phyloP scores from a whole-genome alignment of 2,888 invertebrate genomes.

The Oegoconia quadripuncta region DNA sequence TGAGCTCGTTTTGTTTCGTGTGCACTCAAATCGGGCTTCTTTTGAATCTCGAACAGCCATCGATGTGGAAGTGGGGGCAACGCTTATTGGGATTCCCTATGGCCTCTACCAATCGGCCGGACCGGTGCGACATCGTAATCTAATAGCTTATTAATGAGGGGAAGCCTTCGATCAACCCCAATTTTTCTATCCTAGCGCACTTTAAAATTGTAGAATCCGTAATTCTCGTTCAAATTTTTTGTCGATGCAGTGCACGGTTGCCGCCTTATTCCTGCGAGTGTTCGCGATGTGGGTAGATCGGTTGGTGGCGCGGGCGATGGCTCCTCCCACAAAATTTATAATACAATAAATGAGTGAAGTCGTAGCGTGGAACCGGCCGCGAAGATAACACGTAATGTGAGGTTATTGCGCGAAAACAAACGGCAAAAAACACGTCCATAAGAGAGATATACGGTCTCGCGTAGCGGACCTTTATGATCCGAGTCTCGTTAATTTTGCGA shows the following conservation, averaged over 20 bases:
- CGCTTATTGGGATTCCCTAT: conserved; percentile 76
- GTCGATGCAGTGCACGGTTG: conserved; percentile 43
- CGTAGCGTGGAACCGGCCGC: conserved; percentile 59
- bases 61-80: conserved; percentile 74
- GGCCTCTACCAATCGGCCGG: conserved; percentile 75
- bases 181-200: conserved; percentile 73
- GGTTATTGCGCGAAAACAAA: conserved; percentile 72
- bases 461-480: conserved; percentile 61
- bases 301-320: conserved; percentile 47
- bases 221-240: conserved; percentile 53
- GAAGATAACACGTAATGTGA: conserved; percentile 66
- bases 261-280: conserved; percentile 61
- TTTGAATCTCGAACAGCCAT: conserved; percentile 76
- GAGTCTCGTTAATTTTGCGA: conserved; percentile 55
- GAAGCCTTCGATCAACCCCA: conserved; percentile 67
- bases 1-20: conserved; percentile 72
- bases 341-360: conserved; percentile 72
- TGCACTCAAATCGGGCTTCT: conserved; percentile 72
- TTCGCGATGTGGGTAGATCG: conserved; percentile 66
- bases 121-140: conserved; percentile 72
- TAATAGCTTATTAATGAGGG: conserved; percentile 79
- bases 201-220: conserved; percentile 63
- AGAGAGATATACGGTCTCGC: conserved; percentile 60
- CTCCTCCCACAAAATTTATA: conserved; percentile 76
- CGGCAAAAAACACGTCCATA: conserved; percentile 59